These are phyloP conservation scores for Blastomussa wellsi DNA, from an alignment of 92 coral and sea anemone species.

Conservation along the genomic window DNA sequence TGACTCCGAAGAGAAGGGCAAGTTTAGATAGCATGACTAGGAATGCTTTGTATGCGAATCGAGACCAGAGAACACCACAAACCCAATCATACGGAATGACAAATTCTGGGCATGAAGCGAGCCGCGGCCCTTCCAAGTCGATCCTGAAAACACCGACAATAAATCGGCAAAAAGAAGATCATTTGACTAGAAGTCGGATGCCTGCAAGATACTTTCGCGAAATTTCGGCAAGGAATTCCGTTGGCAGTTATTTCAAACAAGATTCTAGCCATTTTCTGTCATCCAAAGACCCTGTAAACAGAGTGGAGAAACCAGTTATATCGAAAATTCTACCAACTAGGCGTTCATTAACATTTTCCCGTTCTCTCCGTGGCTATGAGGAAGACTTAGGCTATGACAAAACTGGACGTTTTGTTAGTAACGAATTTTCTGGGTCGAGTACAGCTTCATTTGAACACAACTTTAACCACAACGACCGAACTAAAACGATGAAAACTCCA, in stretches of 20 bases:
- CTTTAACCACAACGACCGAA: background rate
- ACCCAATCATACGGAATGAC: background rate
- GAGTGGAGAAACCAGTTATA: conserved; percentile 3
- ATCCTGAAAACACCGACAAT: conserved; percentile 9
- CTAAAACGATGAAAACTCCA: background rate
- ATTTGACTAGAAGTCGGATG: background rate
- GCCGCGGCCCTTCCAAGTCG: conserved; percentile 10
- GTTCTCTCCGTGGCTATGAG: background rate
- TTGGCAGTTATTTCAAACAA: conserved; percentile 1
- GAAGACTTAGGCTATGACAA: background rate
- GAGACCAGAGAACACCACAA: background rate
- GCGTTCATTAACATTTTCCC: background rate
- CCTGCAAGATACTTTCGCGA: background rate
- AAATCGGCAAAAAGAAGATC: background rate
- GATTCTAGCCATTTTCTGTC: background rate
- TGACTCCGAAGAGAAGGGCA: background rate
- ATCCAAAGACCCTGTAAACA: background rate
- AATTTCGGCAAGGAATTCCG: conserved; percentile 8
- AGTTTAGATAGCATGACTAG: conserved; percentile 1
- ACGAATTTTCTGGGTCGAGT: background rate
- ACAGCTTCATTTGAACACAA: background rate
- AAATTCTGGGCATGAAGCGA: background rate
- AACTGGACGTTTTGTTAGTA: background rate
- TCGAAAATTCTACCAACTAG: background rate
- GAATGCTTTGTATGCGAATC: background rate